These are phyloP conservation scores for Podarcis cretensis DNA, from an alignment of 2,113 vertebrate genomes.

Conservation along the genomic window DNA sequence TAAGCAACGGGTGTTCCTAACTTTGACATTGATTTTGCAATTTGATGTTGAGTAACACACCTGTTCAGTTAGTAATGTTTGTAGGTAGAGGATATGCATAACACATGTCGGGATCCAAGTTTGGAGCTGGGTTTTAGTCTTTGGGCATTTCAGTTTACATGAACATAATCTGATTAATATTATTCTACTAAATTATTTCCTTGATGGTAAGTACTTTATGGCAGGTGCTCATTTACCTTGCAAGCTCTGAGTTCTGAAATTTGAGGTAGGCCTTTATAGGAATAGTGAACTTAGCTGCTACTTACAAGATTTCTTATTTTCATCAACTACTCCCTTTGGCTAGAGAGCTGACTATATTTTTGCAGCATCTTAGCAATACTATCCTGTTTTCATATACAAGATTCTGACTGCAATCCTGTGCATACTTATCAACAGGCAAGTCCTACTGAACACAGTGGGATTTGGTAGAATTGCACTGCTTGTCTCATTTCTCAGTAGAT, in stretches of 20 bases:
- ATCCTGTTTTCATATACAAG: not conserved
- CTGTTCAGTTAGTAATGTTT: not conserved
- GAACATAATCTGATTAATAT: not conserved
- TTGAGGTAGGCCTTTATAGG: not conserved
- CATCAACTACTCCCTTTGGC: not conserved
- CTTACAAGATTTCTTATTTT: not conserved
- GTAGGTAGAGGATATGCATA: not conserved
- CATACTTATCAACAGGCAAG: not conserved
- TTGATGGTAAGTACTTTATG: not conserved
- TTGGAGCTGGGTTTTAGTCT: not conserved
- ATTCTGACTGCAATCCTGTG: not conserved
- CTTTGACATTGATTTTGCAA: not conserved
- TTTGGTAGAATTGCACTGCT: not conserved
- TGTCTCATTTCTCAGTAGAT: not conserved
- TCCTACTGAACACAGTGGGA: not conserved
- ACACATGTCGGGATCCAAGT: too few relatives aligned
- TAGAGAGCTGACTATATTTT: not conserved
- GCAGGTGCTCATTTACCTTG: not conserved
- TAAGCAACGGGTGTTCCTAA: not conserved
- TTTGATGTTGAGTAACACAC: not conserved
- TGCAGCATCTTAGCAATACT: not conserved
- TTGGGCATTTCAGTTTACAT: not conserved
- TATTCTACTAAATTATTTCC: not conserved
- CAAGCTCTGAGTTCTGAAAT: not conserved
- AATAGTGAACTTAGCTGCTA: not conserved